Percentiles rank a stretch among this genome's conserved stretches.
Conservation (phyloP, 2,797 vertebrate genomes). For the Channallabes apus region DNA sequence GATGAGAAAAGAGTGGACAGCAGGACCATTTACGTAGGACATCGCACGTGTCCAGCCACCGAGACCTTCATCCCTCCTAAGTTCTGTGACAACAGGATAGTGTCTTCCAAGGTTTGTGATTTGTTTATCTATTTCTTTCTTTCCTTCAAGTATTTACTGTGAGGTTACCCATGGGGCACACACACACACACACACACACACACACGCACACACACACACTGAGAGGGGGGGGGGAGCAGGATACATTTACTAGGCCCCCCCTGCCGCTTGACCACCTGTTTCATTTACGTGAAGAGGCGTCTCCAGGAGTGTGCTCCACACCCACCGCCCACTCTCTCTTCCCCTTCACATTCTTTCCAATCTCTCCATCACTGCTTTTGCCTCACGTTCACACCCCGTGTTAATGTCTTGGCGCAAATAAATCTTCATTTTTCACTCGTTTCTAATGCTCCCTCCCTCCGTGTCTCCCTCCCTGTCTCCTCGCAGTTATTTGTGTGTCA, state of each 20-base stretch:
- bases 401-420: slow-evolving; percentile 2
- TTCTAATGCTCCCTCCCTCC: neutral
- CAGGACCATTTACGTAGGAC: slow-evolving; percentile 88
- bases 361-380: slow-evolving; percentile 44
- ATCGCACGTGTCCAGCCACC: slow-evolving; percentile 71
- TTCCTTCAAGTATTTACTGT: slow-evolving; percentile 27
- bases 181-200: no score
- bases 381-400: slow-evolving; percentile 22
- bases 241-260: slow-evolving; percentile 4
- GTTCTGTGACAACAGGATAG: slow-evolving; percentile 95
- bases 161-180: slow-evolving; percentile 15
- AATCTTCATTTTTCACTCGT: neutral
- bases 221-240: no score
- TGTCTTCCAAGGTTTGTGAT: slow-evolving; percentile 92
- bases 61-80: slow-evolving; percentile 86
- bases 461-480: slow-evolving; percentile 26
- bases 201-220: no score
- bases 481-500: slow-evolving; percentile 67
- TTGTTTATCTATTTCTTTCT: no score
- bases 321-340: neutral
- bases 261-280: slow-evolving; percentile 50
- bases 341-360: neutral
- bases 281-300: slow-evolving; percentile 43
- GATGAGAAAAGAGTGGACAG: slow-evolving; percentile 89
- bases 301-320: neutral